Base-by-base conservation (phyloP, 2,797 vertebrate genomes). In the Manis javanica region DNA sequence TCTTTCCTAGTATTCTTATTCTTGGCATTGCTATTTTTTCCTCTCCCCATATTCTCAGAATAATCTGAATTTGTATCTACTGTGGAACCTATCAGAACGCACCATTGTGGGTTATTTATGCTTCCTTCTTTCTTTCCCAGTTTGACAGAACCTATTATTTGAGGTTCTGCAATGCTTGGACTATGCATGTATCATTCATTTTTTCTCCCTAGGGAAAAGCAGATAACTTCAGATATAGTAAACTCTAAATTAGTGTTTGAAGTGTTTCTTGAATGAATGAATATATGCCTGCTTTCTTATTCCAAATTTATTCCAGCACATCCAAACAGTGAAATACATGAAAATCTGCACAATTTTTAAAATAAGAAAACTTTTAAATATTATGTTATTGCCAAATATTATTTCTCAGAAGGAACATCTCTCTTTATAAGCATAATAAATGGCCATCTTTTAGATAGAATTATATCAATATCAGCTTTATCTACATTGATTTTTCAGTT, bases 221-320 rank as follows among this genome's bases (percentile, higher is more conserved):
- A 87, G 42, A 53, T n/a, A 95, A 23, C 57, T 71, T 95, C n/a
- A 85, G 55, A 81, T 53, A 59, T 61, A 82, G 7, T 85, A 87
- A 90, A 37, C 39, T 96, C 61, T 92, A 96, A 84, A 87, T 90
- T 68, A 95, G 81, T 72, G 18, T 83, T 75, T 95, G 29, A 92
- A 90, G 55, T 94, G 16, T 85, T 84, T 94, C 49, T 49, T 92
- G 34, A 94, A 84, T 94, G 34, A 37, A 46, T 91, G 61, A 92
- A 14, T 15, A 81, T n/a, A 81, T 74, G 23, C 12, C 34, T 90
- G 3, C 29, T 93, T 49, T 75, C 34, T 26, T 74, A 8, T 55
- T 59, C 34, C 59, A 87, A 49, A 72, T 68, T 51, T 46, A 87
- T 74, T 79, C 14, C 34, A 68, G 2, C 83, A 49, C 14, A 15